These are phyloP conservation scores for Drosophila neutralis DNA, from an alignment of 2,888 invertebrate species.

Conservation along the genomic window DNA sequence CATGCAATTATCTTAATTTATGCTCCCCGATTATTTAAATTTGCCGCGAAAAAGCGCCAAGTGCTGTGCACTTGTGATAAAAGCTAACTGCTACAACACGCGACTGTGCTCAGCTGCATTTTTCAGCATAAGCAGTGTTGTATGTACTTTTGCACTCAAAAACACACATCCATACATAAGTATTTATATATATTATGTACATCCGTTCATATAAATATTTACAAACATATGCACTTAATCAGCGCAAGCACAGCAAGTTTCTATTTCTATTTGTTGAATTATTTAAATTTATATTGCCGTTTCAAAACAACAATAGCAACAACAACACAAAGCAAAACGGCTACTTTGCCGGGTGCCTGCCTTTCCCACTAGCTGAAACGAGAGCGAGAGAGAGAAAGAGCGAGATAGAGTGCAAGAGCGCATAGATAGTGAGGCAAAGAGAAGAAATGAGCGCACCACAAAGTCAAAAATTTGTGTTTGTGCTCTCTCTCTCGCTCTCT, in stretches of 20 bases:
- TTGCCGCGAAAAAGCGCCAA: conserved; percentile 20
- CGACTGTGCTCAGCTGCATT: conserved; percentile 7
- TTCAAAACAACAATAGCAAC: conserved; percentile 28
- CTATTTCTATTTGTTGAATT: conserved; percentile 57
- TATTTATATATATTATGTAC: not conserved
- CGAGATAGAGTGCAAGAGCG: conserved; percentile 3
- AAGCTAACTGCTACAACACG: conserved; percentile 39
- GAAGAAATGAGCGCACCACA: conserved; percentile 12
- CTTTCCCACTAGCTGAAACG: conserved; percentile 21
- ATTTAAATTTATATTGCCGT: conserved; percentile 56
- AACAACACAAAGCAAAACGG: conserved; percentile 18
- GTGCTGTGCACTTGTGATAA: not conserved
- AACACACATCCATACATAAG: not conserved
- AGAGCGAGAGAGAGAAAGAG: conserved; percentile 3
- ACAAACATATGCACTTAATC: conserved; percentile 32
- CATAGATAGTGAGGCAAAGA: conserved; percentile 15
- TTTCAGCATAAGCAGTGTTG: not conserved
- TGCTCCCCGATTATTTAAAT: conserved; percentile 7
- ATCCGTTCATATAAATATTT: conserved; percentile 4
- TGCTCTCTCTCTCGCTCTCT: conserved; percentile 16
- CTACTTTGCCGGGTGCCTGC: conserved; percentile 43
- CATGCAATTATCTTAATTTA: not conserved
- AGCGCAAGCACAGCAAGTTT: conserved; percentile 33
- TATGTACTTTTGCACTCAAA: not conserved
- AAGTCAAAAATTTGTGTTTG: conserved; percentile 38